phyloP scores from a whole-genome alignment of 35 echinoderm and acorn worm genomes.

The Lytechinus pictus region DNA sequence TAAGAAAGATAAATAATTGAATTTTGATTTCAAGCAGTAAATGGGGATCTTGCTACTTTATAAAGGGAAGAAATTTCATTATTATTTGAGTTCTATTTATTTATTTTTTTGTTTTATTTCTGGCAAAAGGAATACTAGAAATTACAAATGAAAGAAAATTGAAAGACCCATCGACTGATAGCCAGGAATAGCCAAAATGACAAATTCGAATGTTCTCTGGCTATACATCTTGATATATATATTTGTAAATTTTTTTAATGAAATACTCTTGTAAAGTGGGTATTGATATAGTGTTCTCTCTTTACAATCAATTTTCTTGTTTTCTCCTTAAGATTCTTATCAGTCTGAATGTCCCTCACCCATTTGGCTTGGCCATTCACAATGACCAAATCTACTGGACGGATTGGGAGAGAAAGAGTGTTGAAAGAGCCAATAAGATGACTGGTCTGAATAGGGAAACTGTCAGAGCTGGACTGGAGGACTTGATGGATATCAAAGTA shows the following conservation, averaged over 20 bases:
- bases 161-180: too few relatives aligned
- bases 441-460: slow-evolving; percentile 56
- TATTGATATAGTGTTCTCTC: not conserved
- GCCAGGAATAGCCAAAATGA: too few relatives aligned
- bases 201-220: too few relatives aligned
- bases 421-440: slow-evolving; percentile 77
- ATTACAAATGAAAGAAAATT: too few relatives aligned
- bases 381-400: slow-evolving; percentile 83
- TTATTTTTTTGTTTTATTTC: too few relatives aligned
- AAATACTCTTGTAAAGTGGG: too few relatives aligned
- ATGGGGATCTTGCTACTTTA: too few relatives aligned
- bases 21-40: not conserved
- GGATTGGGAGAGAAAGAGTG: slow-evolving; percentile 76
- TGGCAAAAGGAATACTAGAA: too few relatives aligned
- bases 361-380: slow-evolving; percentile 84
- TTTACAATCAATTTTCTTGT: not conserved
- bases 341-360: slow-evolving; percentile 58
- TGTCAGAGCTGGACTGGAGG: slow-evolving; percentile 73
- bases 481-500: slow-evolving; percentile 88
- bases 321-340: slow-evolving; percentile 61
- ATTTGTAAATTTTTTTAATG: too few relatives aligned
- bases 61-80: too few relatives aligned
- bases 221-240: too few relatives aligned
- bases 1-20: not conserved
- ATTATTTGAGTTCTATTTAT: too few relatives aligned